Evolutionary conservation across 2,113 vertebrate species (phyloP).

Genomic region (Tinamus guttatus): DNA sequence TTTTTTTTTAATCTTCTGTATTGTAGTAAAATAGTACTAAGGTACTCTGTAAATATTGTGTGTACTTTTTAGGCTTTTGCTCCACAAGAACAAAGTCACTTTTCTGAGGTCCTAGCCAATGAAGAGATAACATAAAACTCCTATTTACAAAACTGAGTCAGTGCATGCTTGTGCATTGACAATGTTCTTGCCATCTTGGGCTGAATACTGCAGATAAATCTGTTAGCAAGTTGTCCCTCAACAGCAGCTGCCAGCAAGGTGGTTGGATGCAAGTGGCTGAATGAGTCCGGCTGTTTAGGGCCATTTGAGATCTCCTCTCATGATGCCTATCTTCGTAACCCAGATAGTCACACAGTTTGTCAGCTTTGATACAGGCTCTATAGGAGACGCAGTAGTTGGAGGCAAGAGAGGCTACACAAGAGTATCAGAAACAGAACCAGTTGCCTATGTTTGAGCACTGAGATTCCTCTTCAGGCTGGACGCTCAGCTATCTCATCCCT

Average conservation of each 20-base stretch:
- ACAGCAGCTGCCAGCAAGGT: background rate
- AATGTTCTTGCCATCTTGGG: background rate
- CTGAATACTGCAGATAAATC: background rate
- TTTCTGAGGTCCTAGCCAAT: background rate
- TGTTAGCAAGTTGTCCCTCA: background rate
- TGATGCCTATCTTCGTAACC: background rate
- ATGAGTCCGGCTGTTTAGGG: background rate
- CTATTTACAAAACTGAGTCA: fast-evolving
- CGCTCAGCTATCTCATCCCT: background rate
- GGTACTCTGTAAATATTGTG: conserved; percentile 26
- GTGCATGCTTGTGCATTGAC: background rate
- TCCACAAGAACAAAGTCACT: background rate
- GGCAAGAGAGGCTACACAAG: background rate
- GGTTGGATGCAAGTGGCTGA: background rate
- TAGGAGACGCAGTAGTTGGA: background rate
- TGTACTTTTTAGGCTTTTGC: conserved; percentile 13
- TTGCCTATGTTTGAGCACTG: fast-evolving
- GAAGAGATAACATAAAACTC: background rate
- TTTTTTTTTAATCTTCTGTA: too few relatives aligned
- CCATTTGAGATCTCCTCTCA: background rate
- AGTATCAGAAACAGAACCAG: fast-evolving
- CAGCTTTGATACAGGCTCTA: background rate
- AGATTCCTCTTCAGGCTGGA: background rate
- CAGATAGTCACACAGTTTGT: background rate
- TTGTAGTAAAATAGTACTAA: background rate